A percentile compares a stretch with the other conserved stretches of the same genome.
phyloP scores from a whole-genome alignment of 2,797 vertebrate species.

The Rhincodon typus region DNA sequence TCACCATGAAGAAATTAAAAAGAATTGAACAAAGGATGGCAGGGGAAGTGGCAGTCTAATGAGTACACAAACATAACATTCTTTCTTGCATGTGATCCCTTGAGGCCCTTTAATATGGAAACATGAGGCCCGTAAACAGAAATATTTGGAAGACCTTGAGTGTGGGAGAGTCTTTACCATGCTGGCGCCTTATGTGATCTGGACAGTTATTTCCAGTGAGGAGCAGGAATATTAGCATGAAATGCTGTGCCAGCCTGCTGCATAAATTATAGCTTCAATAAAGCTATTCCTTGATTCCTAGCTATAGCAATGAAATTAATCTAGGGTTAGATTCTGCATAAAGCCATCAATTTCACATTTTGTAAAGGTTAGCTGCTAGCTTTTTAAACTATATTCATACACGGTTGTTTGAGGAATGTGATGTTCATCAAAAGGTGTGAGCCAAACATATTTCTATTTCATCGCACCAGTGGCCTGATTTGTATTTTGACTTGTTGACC shows the following conservation, averaged over 20 bases:
- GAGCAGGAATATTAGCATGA: no score
- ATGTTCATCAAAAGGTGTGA: conserved; percentile 17
- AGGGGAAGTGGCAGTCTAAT: background rate
- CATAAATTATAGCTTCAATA: background rate
- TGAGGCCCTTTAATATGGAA: background rate
- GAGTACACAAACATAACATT: background rate
- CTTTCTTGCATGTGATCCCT: background rate
- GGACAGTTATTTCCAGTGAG: background rate
- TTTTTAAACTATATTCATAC: background rate
- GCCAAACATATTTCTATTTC: background rate
- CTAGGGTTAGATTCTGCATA: conserved; percentile 12
- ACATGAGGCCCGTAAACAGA: background rate
- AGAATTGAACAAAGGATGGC: no score
- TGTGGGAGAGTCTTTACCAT: background rate
- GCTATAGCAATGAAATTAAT: background rate
- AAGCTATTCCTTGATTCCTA: background rate
- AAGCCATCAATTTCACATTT: background rate
- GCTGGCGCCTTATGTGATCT: background rate
- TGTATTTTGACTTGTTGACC: background rate
- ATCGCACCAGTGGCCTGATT: background rate
- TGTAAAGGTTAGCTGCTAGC: background rate
- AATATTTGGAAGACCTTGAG: background rate
- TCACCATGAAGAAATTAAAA: no score
- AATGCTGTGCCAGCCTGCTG: background rate
- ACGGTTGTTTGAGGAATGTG: conserved; percentile 39